Percentiles rank a stretch among this genome's conserved stretches.
Evolutionary conservation across 2,888 invertebrate species (phyloP).

Genomic region (Gymnocheta viridis): DNA sequence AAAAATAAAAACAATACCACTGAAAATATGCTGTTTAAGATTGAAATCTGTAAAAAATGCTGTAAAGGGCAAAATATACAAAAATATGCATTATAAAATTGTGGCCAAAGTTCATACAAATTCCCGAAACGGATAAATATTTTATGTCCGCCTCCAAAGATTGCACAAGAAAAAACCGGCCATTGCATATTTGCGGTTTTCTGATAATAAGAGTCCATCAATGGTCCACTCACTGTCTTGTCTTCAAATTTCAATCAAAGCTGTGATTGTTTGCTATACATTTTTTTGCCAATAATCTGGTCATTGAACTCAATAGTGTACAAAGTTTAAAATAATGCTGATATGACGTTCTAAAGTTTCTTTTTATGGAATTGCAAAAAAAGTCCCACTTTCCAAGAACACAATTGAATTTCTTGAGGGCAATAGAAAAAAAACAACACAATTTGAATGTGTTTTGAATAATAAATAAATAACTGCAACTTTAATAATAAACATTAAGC

Average conservation of each 20-base stretch:
- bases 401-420: not conserved
- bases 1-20: too few relatives aligned
- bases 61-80: too few relatives aligned
- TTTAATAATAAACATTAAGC: not conserved
- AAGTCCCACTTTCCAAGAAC: slow-evolving; percentile 3
- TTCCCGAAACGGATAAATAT: too few relatives aligned
- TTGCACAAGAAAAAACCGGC: too few relatives aligned
- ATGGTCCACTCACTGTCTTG: too few relatives aligned
- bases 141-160: too few relatives aligned
- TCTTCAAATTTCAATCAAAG: not conserved
- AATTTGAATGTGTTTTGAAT: slow-evolving; percentile 2
- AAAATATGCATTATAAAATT: too few relatives aligned
- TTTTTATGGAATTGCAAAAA: not conserved
- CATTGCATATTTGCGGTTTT: too few relatives aligned
- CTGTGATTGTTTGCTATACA: not conserved
- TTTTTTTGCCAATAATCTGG: not conserved
- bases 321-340: not conserved
- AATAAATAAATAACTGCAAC: not conserved
- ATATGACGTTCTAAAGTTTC: not conserved
- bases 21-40: too few relatives aligned
- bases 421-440: not conserved
- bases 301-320: not conserved
- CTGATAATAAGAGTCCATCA: too few relatives aligned
- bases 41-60: too few relatives aligned
- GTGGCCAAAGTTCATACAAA: too few relatives aligned